phyloP scores from a whole-genome alignment of 2,888 invertebrate genomes.

The Acleris holmiana region DNA sequence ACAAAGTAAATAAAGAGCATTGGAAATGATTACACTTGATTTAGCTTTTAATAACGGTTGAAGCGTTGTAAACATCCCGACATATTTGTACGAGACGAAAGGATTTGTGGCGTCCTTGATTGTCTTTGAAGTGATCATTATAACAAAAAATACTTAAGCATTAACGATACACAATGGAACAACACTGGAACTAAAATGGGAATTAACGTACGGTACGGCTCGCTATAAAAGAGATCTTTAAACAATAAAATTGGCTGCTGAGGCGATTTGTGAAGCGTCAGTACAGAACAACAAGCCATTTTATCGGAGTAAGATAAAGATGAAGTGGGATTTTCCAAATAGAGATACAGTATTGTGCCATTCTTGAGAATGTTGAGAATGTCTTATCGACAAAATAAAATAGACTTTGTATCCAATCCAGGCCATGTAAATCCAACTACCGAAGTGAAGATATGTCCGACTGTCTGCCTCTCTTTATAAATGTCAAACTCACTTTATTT shows the following conservation, averaged over 20 bases:
- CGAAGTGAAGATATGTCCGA: too few relatives aligned
- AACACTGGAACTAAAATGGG: too few relatives aligned
- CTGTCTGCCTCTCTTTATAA: too few relatives aligned
- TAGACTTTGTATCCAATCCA: background rate
- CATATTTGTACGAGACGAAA: conserved; percentile 39
- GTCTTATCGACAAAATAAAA: background rate
- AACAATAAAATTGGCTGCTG: background rate
- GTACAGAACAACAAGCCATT: conserved; percentile 15
- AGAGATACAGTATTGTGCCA: conserved; percentile 5
- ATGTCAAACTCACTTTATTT: too few relatives aligned
- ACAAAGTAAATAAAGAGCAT: conserved; percentile 22
- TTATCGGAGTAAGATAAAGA: conserved; percentile 22
- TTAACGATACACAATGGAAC: conserved; percentile 5
- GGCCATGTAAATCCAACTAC: too few relatives aligned
- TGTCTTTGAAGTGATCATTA: conserved; percentile 29
- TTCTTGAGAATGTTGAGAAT: too few relatives aligned
- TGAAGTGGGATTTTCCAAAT: conserved; percentile 7
- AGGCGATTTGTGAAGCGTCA: conserved; percentile 2
- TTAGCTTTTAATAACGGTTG: conserved; percentile 48
- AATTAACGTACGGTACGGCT: too few relatives aligned
- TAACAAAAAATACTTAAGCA: conserved; percentile 17
- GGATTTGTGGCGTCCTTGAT: conserved; percentile 18
- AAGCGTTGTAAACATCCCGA: conserved; percentile 46
- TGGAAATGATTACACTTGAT: conserved; percentile 45
- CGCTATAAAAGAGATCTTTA: background rate